These are phyloP conservation scores for Yponomeuta malinellus DNA, from an alignment of 2,888 invertebrate species.

Conservation along the genomic window DNA sequence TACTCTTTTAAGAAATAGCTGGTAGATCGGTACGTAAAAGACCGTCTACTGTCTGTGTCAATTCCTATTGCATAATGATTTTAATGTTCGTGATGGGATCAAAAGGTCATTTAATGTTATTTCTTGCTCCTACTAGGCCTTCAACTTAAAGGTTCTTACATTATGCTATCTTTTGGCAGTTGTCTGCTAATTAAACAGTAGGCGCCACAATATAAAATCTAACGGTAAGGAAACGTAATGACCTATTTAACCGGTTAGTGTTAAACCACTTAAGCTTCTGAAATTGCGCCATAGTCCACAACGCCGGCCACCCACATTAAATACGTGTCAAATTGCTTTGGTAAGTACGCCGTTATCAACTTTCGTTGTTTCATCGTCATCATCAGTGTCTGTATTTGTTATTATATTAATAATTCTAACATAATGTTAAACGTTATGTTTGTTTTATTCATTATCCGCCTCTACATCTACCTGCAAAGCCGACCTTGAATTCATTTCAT, in stretches of 20 bases:
- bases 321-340: conserved; percentile 66
- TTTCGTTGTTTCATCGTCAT: conserved; percentile 64
- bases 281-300: conserved; percentile 46
- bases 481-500: not conserved
- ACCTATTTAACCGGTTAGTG: conserved; percentile 50
- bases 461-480: not conserved
- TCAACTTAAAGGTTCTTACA: no score
- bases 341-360: conserved; percentile 57
- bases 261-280: conserved; percentile 43
- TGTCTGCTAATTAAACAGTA: not conserved
- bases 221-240: conserved; percentile 17
- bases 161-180: no score
- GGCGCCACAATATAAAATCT: not conserved
- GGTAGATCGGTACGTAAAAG: no score
- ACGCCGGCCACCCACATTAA: conserved; percentile 55
- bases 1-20: not conserved
- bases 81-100: no score
- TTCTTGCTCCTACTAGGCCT: no score
- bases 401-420: conserved; percentile 46
- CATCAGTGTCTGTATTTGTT: conserved; percentile 50
- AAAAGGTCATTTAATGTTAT: no score
- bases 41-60: no score
- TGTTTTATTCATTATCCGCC: conserved; percentile 33
- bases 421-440: conserved; percentile 57
- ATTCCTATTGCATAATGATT: no score